Evolutionary conservation across 2,888 invertebrate species (phyloP).

Genomic region (Crocallis elinguaria): DNA sequence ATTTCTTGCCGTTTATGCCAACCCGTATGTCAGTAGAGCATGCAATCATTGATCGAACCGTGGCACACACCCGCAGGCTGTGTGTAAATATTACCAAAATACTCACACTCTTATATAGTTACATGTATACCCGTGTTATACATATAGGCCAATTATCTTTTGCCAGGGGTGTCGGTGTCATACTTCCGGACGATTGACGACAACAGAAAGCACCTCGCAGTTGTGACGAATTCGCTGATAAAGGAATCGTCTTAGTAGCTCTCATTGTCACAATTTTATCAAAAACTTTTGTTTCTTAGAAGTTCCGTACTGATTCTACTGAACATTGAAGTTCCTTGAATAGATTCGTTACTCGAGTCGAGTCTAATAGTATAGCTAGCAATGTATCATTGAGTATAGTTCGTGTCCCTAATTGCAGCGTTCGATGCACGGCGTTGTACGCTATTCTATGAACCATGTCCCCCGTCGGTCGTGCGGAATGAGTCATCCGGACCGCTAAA

Average conservation of each 20-base stretch:
- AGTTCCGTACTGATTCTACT: background rate
- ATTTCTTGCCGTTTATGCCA: conserved; percentile 32
- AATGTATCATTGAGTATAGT: conserved; percentile 27
- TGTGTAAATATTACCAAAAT: conserved; percentile 22
- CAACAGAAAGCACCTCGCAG: background rate
- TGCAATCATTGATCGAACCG: conserved; percentile 41
- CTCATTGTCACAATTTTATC: background rate
- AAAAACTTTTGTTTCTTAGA: background rate
- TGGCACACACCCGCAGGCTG: conserved; percentile 33
- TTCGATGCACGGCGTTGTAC: conserved; percentile 33
- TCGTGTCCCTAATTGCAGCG: conserved; percentile 37
- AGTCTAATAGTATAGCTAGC: too few relatives aligned
- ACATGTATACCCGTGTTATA: conserved; percentile 1
- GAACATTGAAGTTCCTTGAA: background rate
- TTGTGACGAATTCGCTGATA: background rate
- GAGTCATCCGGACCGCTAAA: conserved; percentile 47
- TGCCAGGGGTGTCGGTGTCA: conserved; percentile 25
- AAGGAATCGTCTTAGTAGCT: background rate
- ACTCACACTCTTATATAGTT: conserved; percentile 13
- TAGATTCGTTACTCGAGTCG: background rate
- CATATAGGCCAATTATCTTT: conserved; percentile 20
- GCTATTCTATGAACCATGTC: conserved; percentile 44
- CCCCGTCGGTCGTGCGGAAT: conserved; percentile 47
- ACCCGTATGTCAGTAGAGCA: conserved; percentile 38
- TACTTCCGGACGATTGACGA: conserved; percentile 15